Evolutionary conservation across 2,888 invertebrate species (phyloP).

Genomic region (Ernsta delagoae): DNA sequence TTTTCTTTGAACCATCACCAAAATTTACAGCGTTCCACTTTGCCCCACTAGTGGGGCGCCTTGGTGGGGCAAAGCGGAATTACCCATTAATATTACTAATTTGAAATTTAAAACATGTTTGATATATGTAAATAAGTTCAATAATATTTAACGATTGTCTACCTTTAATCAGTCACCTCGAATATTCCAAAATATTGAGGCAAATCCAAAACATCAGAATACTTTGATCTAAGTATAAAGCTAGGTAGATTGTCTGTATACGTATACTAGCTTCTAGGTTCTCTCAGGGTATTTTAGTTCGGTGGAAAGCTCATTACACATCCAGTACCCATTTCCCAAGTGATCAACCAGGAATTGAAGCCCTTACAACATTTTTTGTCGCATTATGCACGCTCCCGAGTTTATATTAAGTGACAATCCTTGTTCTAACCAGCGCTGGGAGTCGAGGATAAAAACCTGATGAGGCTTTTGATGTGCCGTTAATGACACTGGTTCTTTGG

Average conservation of each 20-base stretch:
- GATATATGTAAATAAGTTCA: too few relatives aligned
- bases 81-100: too few relatives aligned
- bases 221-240: too few relatives aligned
- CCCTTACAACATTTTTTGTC: slow-evolving; percentile 23
- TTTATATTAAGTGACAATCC: slow-evolving; percentile 21
- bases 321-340: slow-evolving; percentile 5
- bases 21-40: too few relatives aligned
- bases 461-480: slow-evolving; percentile 33
- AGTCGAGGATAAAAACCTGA: slow-evolving; percentile 27
- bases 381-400: slow-evolving; percentile 31
- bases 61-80: too few relatives aligned
- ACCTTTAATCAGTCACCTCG: too few relatives aligned
- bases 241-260: neutral
- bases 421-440: slow-evolving; percentile 21
- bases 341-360: slow-evolving; percentile 19
- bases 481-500: slow-evolving; percentile 27
- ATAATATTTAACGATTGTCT: too few relatives aligned
- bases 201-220: too few relatives aligned
- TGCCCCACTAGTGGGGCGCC: too few relatives aligned
- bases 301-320: slow-evolving; percentile 7
- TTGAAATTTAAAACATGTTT: too few relatives aligned
- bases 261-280: neutral
- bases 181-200: too few relatives aligned
- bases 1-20: too few relatives aligned
- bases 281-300: neutral